Base-by-base conservation (phyloP, 1,140 invertebrate species). In the Bombus waltoni region DNA sequence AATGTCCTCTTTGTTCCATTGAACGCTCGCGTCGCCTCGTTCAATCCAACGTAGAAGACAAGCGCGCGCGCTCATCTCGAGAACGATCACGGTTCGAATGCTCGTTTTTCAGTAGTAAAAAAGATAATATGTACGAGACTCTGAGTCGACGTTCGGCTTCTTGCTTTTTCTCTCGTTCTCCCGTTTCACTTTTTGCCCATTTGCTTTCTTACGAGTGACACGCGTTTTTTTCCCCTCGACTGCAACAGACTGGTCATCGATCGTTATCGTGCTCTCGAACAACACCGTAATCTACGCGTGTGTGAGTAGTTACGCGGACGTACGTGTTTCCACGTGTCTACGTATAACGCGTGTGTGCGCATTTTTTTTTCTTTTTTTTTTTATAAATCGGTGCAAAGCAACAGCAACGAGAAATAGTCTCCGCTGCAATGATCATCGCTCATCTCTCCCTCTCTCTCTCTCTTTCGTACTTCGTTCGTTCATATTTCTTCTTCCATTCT, bases 61-160 rank as follows among this genome's bases (percentile, higher is more conserved):
- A 44, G 35, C 38, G 22, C 70, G 68, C 47, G 28, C 35, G 44
- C 66, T 35, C 18, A 25, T 44, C 5, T 35, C 25, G 44, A 35
- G 2, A 71, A 22, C 35, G 35, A 68, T 57, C 79, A 38, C 15
- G 9, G 25, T 42, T 32, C 10, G 13, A 40, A 65, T 53, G 13
- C 13, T 77, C 28, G 25, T 32, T 78, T 76, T 82, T 40, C n/a
- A 35, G n/a, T 62, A 22, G 59, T 38, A 59, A 73, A 81, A 82
- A 81, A 75, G 73, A 75, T 82, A 86, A 76, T 82, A 82, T 62
- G 9, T 75, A 81, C 72, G 62, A 13, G 11, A 66, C 62, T 76
- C 47, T 42, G 53, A 40, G 25, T 53, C 32, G 59, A 74, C 47
- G 47, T 53, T 53, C 11, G 68, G 57, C 38, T 3, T 70, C 47